These are phyloP conservation scores for Oncorhynchus masou DNA, from an alignment of 2,113 vertebrate genomes.

Conservation along the genomic window DNA sequence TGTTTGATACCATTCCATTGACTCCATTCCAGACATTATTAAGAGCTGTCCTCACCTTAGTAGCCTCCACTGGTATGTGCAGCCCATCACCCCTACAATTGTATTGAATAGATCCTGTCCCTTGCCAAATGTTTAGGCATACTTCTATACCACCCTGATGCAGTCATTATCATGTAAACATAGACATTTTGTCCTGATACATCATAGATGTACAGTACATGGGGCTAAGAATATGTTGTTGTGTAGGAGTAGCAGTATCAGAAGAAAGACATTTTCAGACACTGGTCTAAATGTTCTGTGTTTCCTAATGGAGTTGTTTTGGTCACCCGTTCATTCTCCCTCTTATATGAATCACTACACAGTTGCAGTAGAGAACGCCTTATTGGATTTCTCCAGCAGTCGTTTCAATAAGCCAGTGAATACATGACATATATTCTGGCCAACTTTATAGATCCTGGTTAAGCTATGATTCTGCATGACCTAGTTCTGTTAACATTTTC, in stretches of 20 bases:
- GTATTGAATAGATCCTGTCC: background rate
- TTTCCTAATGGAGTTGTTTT: slow-evolving; percentile 55
- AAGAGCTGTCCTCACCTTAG: too few species aligned
- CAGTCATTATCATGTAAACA: slow-evolving; percentile 28
- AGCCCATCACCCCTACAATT: too few species aligned
- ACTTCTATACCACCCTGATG: slow-evolving; percentile 17
- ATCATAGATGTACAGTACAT: too few species aligned
- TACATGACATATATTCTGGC: slow-evolving; percentile 39
- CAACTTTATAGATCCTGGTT: slow-evolving; percentile 32
- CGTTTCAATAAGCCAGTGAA: slow-evolving; percentile 46
- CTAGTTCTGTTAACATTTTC: slow-evolving; percentile 50
- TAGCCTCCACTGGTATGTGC: too few species aligned
- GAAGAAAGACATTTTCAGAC: slow-evolving; percentile 42
- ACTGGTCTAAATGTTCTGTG: slow-evolving; percentile 45
- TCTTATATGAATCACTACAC: slow-evolving; percentile 51
- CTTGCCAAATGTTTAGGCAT: background rate
- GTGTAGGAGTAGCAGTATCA: background rate
- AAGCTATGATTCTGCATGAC: slow-evolving; percentile 47
- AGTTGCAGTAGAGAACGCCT: slow-evolving; percentile 37
- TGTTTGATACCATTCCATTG: too few species aligned
- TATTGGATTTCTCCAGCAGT: slow-evolving; percentile 56
- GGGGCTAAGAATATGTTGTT: too few species aligned
- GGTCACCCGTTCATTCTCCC: slow-evolving; percentile 30
- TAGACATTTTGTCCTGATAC: slow-evolving; percentile 25
- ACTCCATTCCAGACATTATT: too few species aligned